Conservation (phyloP, 2,888 invertebrate genomes). For the Pecten maximus region DNA sequence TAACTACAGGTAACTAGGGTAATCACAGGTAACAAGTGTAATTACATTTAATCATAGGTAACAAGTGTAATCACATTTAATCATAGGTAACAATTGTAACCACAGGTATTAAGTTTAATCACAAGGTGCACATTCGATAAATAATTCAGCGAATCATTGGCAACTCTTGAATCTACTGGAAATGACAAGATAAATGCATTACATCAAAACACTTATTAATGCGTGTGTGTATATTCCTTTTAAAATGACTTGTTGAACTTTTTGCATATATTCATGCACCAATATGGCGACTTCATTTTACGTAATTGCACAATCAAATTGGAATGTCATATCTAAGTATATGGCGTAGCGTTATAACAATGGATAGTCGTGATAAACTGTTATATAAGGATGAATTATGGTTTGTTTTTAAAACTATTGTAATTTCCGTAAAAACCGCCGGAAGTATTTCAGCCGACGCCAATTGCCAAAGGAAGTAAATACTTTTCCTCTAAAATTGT, state of each 20-base stretch:
- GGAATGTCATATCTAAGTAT: not conserved
- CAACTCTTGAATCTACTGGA: too few relatives aligned
- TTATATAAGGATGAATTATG: not conserved
- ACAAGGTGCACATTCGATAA: too few relatives aligned
- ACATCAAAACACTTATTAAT: not conserved
- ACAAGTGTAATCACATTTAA: too few relatives aligned
- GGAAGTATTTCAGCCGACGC: constrained; percentile 24
- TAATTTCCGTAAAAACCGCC: not conserved
- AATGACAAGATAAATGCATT: not conserved
- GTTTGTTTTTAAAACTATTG: not conserved
- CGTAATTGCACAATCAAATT: not conserved
- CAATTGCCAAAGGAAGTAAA: not conserved
- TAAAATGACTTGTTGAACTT: not conserved
- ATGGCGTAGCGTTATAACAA: too few relatives aligned
- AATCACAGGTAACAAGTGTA: too few relatives aligned
- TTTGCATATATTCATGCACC: not conserved
- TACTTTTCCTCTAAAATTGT: not conserved
- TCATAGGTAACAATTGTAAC: too few relatives aligned
- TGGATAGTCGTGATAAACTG: not conserved
- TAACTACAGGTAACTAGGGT: too few relatives aligned
- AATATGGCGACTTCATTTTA: too few relatives aligned
- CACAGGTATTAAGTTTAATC: too few relatives aligned
- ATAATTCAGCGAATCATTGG: too few relatives aligned
- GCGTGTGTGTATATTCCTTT: too few relatives aligned
- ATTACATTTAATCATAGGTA: too few relatives aligned